Evolutionary conservation across 2,888 invertebrate species (phyloP), one percentile per base, ranked within the genome.

Genomic region (Cephus runcator): DNA sequence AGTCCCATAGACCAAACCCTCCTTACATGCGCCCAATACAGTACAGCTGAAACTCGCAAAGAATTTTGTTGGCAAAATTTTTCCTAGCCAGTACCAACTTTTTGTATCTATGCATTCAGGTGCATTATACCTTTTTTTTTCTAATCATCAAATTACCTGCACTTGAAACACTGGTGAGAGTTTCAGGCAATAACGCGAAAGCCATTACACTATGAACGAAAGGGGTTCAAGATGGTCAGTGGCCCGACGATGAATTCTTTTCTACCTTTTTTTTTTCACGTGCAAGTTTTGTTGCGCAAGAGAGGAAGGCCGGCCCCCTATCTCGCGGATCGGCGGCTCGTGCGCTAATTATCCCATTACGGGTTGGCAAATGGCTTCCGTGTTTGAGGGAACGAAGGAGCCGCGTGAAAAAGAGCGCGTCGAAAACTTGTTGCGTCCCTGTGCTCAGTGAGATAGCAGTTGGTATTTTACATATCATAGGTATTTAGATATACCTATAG

Each of bases 281-380:
- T 34, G 31, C 23, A 71, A 71, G 33, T 31, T 71, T 71, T 71
- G 31, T 71, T 71, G 71, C 71, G 71, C 71, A 71, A 71, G 31
- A 71, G 71, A 71, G 71, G 71, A 80, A 80, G 83, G 80, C 82
- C 81, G 82, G 81, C 80, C 56, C 56, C 81, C 83, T 86, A 86
- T 87, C 85, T 84, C 83, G 81, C 79, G 85, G 84, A 88, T 89
- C 90, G 86, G 85, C 84, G 87, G 85, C 87, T 88, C 88, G 86
- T 88, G 88, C 88, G 88, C 87, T 90, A 90, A 90, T 90, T 90
- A 90, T 85, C 85, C 85, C 86, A 89, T 87, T 86, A 86, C 85
- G 83, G 56, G 85, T 86, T 87, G 89, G 89, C 88, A 88, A 90
- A 89, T 88, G 87, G 86, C 88, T 90, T 90, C 89, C 89, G 89